These are phyloP conservation scores for Endomychus coccineus DNA, from an alignment of 2,888 invertebrate species.

Conservation along the genomic window DNA sequence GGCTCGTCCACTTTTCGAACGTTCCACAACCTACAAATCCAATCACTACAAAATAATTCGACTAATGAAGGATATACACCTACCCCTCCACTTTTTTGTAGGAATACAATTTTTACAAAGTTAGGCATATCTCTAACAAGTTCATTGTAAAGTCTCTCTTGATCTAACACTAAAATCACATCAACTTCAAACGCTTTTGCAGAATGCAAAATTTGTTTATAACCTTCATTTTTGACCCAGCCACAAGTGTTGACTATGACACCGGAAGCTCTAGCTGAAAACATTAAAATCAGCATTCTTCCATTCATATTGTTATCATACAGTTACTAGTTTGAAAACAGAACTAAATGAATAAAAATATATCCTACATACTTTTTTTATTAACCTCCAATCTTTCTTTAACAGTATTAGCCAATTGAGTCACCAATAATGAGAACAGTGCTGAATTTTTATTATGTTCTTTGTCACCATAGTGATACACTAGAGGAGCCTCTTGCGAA, in stretches of 20 bases:
- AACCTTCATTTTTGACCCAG: slow-evolving; percentile 91
- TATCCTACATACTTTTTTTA: slow-evolving; percentile 65
- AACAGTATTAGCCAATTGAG: slow-evolving; percentile 79
- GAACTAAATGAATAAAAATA: slow-evolving; percentile 1
- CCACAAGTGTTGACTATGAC: slow-evolving; percentile 96
- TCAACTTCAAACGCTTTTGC: slow-evolving; percentile 95
- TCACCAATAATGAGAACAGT: slow-evolving; percentile 76
- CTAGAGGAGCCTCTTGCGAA: slow-evolving; percentile 84
- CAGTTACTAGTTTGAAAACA: too few relatives aligned
- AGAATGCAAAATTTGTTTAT: slow-evolving; percentile 76
- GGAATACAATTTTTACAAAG: slow-evolving; percentile 73
- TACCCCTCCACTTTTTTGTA: slow-evolving; percentile 88
- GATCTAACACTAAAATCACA: slow-evolving; percentile 90
- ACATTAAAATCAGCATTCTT: too few relatives aligned
- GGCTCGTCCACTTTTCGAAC: slow-evolving; percentile 61
- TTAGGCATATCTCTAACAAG: slow-evolving; percentile 87
- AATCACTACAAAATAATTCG: neutral
- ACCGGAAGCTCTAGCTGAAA: slow-evolving; percentile 73
- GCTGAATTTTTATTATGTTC: slow-evolving; percentile 67
- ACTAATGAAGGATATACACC: too few relatives aligned
- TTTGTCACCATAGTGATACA: slow-evolving; percentile 90
- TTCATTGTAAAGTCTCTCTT: slow-evolving; percentile 92
- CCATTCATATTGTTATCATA: too few relatives aligned
- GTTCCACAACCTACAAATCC: slow-evolving; percentile 68
- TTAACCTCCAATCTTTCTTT: slow-evolving; percentile 77